These are phyloP conservation scores for Myrmophylax atrothorax DNA, from an alignment of 2,113 vertebrate species.

Conservation along the genomic window DNA sequence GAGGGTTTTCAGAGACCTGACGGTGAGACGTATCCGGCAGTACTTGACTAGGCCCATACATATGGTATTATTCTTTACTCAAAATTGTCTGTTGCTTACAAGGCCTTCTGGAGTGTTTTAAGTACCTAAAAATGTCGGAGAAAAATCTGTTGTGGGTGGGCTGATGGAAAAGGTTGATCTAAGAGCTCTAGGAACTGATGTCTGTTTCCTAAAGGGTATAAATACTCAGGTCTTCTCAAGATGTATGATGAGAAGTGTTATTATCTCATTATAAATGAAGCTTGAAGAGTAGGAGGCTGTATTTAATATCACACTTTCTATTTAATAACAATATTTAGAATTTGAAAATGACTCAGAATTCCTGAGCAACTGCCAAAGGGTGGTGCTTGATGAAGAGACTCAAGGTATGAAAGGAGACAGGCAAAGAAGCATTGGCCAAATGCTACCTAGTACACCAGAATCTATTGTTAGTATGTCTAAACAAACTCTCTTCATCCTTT, in stretches of 20 bases:
- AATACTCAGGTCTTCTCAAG: not conserved
- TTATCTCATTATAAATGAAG: not conserved
- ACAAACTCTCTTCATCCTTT: not conserved
- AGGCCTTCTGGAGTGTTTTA: not conserved
- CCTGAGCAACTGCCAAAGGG: not conserved
- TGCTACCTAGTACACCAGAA: not conserved
- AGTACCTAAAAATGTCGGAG: not conserved
- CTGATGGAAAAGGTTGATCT: not conserved
- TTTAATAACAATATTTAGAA: not conserved
- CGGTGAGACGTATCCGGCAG: not conserved
- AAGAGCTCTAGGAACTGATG: not conserved
- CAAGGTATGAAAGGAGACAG: not conserved
- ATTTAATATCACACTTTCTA: not conserved
- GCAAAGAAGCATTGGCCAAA: not conserved
- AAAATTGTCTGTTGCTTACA: not conserved
- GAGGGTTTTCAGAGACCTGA: not conserved
- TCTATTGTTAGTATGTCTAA: not conserved
- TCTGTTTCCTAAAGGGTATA: not conserved
- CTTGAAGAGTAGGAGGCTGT: not conserved
- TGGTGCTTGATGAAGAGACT: not conserved
- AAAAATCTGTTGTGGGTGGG: not conserved
- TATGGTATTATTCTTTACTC: not conserved
- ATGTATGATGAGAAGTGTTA: not conserved
- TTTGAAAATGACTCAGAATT: not conserved
- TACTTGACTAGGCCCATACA: not conserved